A percentile compares a stretch with the other conserved stretches of the same genome.
Conservation (phyloP, 1,140 invertebrate genomes). For the Drosophila santomea region DNA sequence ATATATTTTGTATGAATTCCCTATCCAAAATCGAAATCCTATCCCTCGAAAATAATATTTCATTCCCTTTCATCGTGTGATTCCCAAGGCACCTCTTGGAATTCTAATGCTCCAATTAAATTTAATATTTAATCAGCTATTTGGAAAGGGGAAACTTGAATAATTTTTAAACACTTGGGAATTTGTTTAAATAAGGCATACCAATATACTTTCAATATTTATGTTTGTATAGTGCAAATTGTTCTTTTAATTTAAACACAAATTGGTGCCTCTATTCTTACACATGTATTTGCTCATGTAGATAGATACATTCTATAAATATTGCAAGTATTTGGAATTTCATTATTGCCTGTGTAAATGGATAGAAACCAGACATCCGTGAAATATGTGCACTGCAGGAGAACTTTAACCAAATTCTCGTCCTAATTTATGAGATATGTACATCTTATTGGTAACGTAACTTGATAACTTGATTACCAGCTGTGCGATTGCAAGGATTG, state of each 20-base stretch:
- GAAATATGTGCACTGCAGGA: not conserved
- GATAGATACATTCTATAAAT: not conserved
- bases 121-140: not conserved
- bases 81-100: not conserved
- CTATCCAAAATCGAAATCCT: too few relatives aligned
- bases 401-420: not conserved
- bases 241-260: slow-evolving; percentile 7
- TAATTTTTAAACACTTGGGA: too few relatives aligned
- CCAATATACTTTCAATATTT: not conserved
- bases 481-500: not conserved
- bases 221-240: not conserved
- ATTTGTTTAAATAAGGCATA: not conserved
- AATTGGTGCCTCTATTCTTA: not conserved
- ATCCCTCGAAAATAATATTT: too few relatives aligned
- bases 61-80: not conserved
- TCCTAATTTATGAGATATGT: not conserved
- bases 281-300: not conserved
- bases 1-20: too few relatives aligned
- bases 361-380: slow-evolving; percentile 18
- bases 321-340: slow-evolving; percentile 14
- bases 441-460: not conserved
- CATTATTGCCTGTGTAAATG: slow-evolving; percentile 14
- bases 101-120: not conserved
- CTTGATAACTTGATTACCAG: not conserved
- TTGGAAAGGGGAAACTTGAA: not conserved